Evolutionary conservation across 2,113 vertebrate species (phyloP).

Genomic region (Triplophysa siluroides): DNA sequence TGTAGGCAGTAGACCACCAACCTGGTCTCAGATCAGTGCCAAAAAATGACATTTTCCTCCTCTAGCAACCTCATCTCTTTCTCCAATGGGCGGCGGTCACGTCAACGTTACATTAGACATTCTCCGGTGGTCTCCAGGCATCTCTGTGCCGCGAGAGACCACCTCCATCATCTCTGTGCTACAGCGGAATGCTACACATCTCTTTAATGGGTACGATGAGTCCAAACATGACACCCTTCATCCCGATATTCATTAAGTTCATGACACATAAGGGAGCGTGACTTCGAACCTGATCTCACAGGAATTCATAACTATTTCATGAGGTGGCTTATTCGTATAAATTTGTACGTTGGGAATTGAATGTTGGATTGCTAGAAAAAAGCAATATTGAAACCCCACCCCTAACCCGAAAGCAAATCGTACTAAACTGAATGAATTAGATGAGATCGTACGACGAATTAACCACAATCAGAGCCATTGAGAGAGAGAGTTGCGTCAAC

Average conservation of each 20-base stretch:
- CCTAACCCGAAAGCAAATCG: too few species aligned
- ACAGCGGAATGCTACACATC: conserved; percentile 58
- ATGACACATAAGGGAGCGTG: conserved; percentile 21
- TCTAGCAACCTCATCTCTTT: background rate
- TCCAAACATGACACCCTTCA: conserved; percentile 56
- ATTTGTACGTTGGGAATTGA: too few species aligned
- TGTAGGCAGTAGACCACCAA: too few species aligned
- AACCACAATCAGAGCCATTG: too few species aligned
- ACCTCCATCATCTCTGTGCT: conserved; percentile 59
- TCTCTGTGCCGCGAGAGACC: conserved; percentile 54
- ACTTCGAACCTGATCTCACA: background rate
- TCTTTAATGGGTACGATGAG: conserved; percentile 64
- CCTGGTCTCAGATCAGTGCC: background rate
- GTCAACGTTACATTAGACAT: background rate
- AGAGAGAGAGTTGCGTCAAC: too few species aligned
- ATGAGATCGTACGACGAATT: too few species aligned
- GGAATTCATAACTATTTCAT: too few species aligned
- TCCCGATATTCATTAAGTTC: conserved; percentile 16
- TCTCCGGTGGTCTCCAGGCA: background rate
- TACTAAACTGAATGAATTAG: too few species aligned
- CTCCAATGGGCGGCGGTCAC: background rate
- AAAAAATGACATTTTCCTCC: background rate
- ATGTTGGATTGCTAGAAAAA: too few species aligned
- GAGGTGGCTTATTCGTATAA: too few species aligned
- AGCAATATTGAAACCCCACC: too few species aligned